phyloP scores from a whole-genome alignment of 2,797 vertebrate genomes.

The Sebastes minor region DNA sequence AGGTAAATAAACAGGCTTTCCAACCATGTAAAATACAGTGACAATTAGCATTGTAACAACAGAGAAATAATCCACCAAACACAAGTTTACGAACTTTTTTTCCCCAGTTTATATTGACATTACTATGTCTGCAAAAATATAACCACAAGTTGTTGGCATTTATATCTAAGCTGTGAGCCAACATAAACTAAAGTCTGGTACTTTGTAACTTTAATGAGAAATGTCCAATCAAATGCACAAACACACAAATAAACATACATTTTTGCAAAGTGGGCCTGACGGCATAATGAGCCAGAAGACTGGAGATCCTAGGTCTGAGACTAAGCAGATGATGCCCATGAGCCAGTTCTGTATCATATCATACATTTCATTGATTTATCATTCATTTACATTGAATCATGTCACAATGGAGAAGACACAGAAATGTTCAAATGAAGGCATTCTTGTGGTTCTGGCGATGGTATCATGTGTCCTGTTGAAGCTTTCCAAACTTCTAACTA shows the following conservation, averaged over 20 bases:
- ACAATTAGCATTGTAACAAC: too few species aligned
- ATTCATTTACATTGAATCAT: background rate
- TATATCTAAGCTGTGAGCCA: background rate
- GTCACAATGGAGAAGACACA: background rate
- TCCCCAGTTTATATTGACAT: background rate
- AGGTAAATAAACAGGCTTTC: too few species aligned
- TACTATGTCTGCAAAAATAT: background rate
- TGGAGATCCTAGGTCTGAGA: background rate
- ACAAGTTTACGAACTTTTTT: too few species aligned
- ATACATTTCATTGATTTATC: background rate
- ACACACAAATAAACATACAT: background rate
- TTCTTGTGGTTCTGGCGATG: background rate
- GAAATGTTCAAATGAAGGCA: background rate
- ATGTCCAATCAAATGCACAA: background rate
- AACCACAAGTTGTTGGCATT: background rate
- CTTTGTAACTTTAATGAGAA: background rate
- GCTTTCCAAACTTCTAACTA: background rate
- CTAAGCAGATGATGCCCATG: background rate
- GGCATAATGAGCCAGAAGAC: background rate
- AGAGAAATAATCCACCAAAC: too few species aligned
- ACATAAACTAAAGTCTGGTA: background rate
- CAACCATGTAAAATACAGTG: too few species aligned
- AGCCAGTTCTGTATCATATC: background rate
- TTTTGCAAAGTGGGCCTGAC: background rate
- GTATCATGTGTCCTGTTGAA: background rate